Evolutionary conservation across 2,113 vertebrate genomes (phyloP), one percentile per base, ranked within the genome.

Genomic region (Hypocryptadius cinnamomeus): DNA sequence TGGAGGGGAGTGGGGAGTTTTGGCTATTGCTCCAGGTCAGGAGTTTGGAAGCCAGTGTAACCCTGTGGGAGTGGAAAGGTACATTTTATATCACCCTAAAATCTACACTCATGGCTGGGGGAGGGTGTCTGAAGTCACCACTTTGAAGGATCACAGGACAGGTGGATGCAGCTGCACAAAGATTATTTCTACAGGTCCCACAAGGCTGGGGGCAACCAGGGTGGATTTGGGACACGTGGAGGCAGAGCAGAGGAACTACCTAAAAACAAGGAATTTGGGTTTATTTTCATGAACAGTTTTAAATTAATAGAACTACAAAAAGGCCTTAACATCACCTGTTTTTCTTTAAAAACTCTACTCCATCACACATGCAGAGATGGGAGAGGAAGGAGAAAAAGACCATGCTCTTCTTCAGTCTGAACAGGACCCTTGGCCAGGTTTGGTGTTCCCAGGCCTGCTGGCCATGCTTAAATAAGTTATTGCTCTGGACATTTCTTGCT

Each of bases 371-470:
- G 15, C 16, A 37, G 45, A 60, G 15, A 19, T 17, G 19, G 44
- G 48, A 72, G 13, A 28, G 11, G 28, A n/a, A 25, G 37, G n/a
- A 60, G 23, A 33, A 30, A 35, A 64, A 17, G 27, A 18, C 9
- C 13, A 10, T 15, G 19, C 13, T 69, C 50, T 40, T 51, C 30
- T 23, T 2, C 14, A 17, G 0, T 35, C 45, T 2, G 1, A 73
- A 21, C 20, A 70, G 54, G 33, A 44, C 40, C 21, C 20, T 12
- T 33, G 60, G 50, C 27, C 31, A 48, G 37, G 47, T 23, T 28
- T 76, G 24, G 30, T 39, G 12, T 39, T 69, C 66, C 44, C 30
- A 44, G 44, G 47, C 50, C 65, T 81, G n/a, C 44, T 73, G 79
- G 63, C 22, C 20, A 2, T 28, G 33, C 57, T 86, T 66, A 87